These are phyloP conservation scores for Astropecten irregularis DNA, from an alignment of 53 echinoderm and acorn worm species.

Conservation along the genomic window DNA sequence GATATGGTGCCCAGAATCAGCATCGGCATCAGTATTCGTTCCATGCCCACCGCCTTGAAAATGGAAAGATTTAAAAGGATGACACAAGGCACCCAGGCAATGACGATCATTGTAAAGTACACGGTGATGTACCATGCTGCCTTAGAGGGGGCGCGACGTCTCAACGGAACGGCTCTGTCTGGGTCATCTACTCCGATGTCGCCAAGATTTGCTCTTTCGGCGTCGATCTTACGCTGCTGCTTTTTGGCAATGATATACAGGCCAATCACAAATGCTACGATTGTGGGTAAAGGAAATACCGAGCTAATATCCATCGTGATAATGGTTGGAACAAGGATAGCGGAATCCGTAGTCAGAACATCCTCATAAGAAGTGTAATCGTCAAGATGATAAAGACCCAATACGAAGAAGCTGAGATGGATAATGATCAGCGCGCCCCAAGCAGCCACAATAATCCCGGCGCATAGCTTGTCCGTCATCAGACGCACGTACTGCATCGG, in stretches of 20 bases:
- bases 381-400: background rate
- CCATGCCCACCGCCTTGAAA: too few relatives aligned
- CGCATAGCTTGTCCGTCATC: background rate
- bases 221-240: background rate
- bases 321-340: background rate
- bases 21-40: too few relatives aligned
- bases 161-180: background rate
- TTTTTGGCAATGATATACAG: background rate
- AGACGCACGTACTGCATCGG: constrained; percentile 2
- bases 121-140: too few relatives aligned
- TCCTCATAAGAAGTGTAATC: background rate
- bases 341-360: background rate
- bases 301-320: background rate
- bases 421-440: background rate
- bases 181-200: background rate
- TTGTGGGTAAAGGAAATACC: background rate
- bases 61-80: too few relatives aligned
- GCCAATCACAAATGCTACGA: background rate
- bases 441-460: background rate
- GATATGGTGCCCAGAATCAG: too few relatives aligned
- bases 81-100: too few relatives aligned
- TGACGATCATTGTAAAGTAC: too few relatives aligned
- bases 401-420: background rate
- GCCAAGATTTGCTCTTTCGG: constrained; percentile 1
- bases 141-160: too few relatives aligned